phyloP scores from a whole-genome alignment of 2,888 invertebrate species.

The Entomobrya proxima region DNA sequence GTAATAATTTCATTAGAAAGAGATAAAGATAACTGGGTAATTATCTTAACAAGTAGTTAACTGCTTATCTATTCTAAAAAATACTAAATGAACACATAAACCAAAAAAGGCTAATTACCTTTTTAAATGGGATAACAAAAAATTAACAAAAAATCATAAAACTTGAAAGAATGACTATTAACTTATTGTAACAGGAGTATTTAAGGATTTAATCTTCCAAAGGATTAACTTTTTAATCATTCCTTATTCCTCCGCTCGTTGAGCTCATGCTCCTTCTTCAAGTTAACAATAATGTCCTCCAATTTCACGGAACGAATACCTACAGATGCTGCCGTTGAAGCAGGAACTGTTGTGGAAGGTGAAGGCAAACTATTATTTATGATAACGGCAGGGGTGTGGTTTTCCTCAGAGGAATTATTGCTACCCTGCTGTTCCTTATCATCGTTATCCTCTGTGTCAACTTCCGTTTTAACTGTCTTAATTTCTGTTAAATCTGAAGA shows the following conservation, averaged over 20 bases:
- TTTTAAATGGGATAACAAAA: no score
- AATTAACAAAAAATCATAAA: no score
- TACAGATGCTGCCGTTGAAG: not conserved
- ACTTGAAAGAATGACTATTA: no score
- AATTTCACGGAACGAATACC: not conserved
- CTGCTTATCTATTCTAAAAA: no score
- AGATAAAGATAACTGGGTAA: no score
- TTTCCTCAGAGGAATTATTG: not conserved
- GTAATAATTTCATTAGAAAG: no score
- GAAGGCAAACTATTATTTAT: not conserved
- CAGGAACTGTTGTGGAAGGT: not conserved
- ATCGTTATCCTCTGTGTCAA: not conserved
- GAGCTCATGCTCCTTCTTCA: slow-evolving; percentile 10
- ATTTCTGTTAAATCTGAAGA: not conserved
- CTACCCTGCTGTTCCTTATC: not conserved
- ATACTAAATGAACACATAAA: no score
- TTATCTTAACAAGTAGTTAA: no score
- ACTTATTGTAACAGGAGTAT: no score
- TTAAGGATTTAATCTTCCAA: not conserved
- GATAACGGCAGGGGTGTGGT: no score
- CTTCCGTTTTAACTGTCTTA: not conserved
- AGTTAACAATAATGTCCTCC: slow-evolving; percentile 15
- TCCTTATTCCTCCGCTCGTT: slow-evolving; percentile 14
- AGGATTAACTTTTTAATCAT: not conserved
- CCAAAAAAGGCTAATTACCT: no score